These are phyloP conservation scores for Chironex yamaguchii DNA, from an alignment of 30 jellyfish, hydroid and myxozoan genomes.

Conservation along the genomic window DNA sequence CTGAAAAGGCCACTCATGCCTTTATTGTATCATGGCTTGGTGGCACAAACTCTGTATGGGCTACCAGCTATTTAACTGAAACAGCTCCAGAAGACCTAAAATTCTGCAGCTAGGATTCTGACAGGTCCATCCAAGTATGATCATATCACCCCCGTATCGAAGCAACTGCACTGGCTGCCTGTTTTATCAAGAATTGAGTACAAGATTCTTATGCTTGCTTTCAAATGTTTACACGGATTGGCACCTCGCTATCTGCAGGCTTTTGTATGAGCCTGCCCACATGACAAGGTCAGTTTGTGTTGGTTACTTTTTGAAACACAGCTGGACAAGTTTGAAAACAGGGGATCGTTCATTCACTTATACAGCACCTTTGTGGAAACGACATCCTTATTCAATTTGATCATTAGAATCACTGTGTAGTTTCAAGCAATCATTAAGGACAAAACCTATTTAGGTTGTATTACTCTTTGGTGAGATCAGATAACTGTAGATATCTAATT, in stretches of 20 bases:
- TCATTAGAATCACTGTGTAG: conserved; percentile 37
- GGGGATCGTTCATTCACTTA: conserved; percentile 52
- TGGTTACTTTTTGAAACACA: conserved; percentile 43
- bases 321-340: conserved; percentile 55
- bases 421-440: conserved; percentile 33
- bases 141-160: conserved; percentile 30
- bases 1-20: conserved; percentile 31
- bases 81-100: conserved; percentile 19
- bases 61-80: conserved; percentile 35
- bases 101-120: conserved; percentile 29
- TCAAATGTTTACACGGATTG: conserved; percentile 58
- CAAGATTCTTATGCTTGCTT: conserved; percentile 61
- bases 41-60: conserved; percentile 23
- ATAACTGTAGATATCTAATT: too few relatives aligned
- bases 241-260: conserved; percentile 34
- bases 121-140: conserved; percentile 36
- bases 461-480: neutral
- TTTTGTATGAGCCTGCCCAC: conserved; percentile 31
- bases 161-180: conserved; percentile 35
- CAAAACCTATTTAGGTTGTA: neutral
- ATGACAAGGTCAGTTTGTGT: conserved; percentile 28
- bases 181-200: conserved; percentile 41
- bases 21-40: conserved; percentile 9
- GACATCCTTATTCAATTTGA: conserved; percentile 37
- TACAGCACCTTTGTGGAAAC: conserved; percentile 56